Base-by-base conservation (phyloP, 2,113 vertebrate genomes). In the Scortum barcoo region DNA sequence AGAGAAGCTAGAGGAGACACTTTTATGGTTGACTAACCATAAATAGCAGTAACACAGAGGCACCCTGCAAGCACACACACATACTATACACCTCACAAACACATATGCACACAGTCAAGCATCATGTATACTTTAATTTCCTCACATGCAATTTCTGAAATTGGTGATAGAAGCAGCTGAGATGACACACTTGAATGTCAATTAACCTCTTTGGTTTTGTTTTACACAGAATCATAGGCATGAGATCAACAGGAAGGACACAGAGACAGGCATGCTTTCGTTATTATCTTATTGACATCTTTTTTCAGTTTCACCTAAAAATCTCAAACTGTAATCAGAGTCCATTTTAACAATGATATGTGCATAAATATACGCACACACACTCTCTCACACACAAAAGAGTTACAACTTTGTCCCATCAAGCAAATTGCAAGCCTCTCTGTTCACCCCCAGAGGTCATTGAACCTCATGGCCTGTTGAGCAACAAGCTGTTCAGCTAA, bases 401-500 rank as follows among this genome's bases (percentile, higher is more conserved):
- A 84, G 73, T 78, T 80, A 63, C 22, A 67, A 86, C 88, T 73
- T 89, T 84, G 68, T 89, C 77, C 91, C 89, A 93, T 92, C 85
- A 89, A 86, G 74, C 62, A 86, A 82, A 92, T 92, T 81, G 84
- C 86, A 86, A 74, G 77, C 28, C 75, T 83, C 72, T 85, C 44
- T 78, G 58, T 78, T 85, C 83, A 73, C 53, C 83, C 84, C 86
- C 87, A 89, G 85, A 91, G 91, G 91, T 92, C 90, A 78, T 84
- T 77, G 75, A 91, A 38, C 89, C 85, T 87, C 81, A 76, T 46
- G 78, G 84, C 88, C 89, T 91, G 86, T 85, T 81, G 76, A 79
- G 78, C 81, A 78, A 89, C 86, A 91, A 89, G 86, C 89, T 91
- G 87, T 86, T 93, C 83, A 77, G 86, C 88, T 91, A 92, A 93